Evolutionary conservation across 2,113 vertebrate genomes (phyloP), one percentile per base, ranked within the genome.

Genomic region (Cinclus mexicanus): DNA sequence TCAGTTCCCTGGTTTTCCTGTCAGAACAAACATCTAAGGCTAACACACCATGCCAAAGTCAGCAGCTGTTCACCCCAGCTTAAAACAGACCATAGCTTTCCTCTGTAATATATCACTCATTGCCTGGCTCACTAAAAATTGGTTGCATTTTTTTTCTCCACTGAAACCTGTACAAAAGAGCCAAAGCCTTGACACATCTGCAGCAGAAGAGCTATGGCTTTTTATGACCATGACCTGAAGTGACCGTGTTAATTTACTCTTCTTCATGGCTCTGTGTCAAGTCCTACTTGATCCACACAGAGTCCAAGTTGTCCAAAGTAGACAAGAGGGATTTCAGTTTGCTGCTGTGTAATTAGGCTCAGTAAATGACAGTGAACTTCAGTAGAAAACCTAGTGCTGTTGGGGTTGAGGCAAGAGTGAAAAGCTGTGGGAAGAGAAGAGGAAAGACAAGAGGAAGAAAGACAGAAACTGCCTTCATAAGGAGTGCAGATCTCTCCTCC

Each of bases 161-260:
- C 33, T 77, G 68, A 89, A 95, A 95, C 76, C 64, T 94, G 86
- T 31, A 63, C 26, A 68, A 75, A 93, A 83, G 29, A 91, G 44
- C 39, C 64, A 93, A 92, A 95, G 29, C 29, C 39, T 83, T 93
- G 60, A 83, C 49, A 94, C 79, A 83, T 63, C 50, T 89, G 50
- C 19, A 60, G 37, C 59, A 87, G 64, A 92, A 86, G 35, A 90
- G 14, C 71, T 80, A 77, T n/a, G 44, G 10, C 14, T 75, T 90
- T 94, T 90, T 92, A 92, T 84, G 64, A 87, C 56, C 35, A n/a
- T 75, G 86, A 93, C 83, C 83, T 94, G 74, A 95, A 90, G 56
- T 71, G 89, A 90, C 76, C 68, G 75, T 25, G 18, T 47, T 83
- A 57, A 87, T 94, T 77, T 63, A 70, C 42, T 86, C 59, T 59